Percentiles rank a stretch among this genome's conserved stretches.
These are phyloP conservation scores for Crypturellus undulatus DNA, from an alignment of 2,113 vertebrate species.

Conservation along the genomic window DNA sequence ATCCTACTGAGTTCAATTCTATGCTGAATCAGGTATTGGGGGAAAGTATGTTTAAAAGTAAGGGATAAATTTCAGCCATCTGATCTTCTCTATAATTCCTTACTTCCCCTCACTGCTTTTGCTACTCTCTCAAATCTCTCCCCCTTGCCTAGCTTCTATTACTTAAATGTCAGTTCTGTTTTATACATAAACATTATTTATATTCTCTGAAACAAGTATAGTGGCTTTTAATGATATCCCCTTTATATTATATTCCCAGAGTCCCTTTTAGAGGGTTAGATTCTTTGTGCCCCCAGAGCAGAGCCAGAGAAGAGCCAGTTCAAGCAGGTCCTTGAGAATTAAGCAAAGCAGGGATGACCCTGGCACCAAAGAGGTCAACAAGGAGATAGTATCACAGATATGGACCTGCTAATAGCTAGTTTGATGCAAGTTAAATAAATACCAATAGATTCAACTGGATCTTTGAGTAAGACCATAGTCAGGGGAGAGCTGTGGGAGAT, in stretches of 20 bases:
- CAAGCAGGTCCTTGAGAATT: not conserved
- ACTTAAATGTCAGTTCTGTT: not conserved
- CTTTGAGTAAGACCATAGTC: not conserved
- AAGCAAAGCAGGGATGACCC: not conserved
- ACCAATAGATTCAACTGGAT: not conserved
- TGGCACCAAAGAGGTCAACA: not conserved
- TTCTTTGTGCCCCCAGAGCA: not conserved
- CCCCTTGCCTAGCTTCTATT: not conserved
- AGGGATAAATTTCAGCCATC: not conserved
- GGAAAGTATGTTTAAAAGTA: not conserved
- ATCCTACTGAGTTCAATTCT: not conserved
- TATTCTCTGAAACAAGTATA: not conserved
- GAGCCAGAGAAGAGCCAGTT: not conserved
- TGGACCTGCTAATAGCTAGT: not conserved
- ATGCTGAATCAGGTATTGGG: not conserved
- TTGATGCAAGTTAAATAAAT: not conserved
- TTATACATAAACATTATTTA: not conserved
- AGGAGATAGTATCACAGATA: not conserved
- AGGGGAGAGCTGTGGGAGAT: not conserved
- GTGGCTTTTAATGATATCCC: not conserved
- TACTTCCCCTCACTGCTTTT: not conserved
- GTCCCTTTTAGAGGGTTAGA: accelerated
- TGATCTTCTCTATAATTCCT: not conserved
- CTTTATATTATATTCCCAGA: not conserved
- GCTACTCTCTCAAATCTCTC: not conserved